These are phyloP conservation scores for Gyps fulvus DNA, from an alignment of 2,113 vertebrate species.

Conservation along the genomic window DNA sequence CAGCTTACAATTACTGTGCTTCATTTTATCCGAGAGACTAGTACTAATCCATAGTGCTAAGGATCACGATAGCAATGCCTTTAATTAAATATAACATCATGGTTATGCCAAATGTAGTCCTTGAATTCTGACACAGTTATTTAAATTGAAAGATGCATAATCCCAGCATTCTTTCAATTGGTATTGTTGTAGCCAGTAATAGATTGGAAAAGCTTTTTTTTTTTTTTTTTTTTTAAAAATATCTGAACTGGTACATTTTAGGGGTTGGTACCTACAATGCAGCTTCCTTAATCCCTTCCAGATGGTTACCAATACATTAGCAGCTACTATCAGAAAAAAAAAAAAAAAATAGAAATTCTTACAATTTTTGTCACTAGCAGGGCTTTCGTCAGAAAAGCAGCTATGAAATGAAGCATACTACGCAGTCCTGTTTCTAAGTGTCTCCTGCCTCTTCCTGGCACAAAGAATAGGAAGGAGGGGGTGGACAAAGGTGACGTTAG, in stretches of 20 bases:
- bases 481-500: neutral
- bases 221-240: no score
- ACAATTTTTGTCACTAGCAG: neutral
- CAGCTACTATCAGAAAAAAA: neutral
- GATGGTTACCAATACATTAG: neutral
- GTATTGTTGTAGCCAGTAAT: neutral
- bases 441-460: neutral
- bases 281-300: neutral
- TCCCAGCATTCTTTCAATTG: neutral
- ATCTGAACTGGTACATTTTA: neutral
- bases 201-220: neutral
- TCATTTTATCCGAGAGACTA: neutral
- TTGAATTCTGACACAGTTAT: constrained; percentile 2
- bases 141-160: constrained; percentile 18
- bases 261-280: neutral
- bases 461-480: neutral
- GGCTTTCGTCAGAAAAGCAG: neutral
- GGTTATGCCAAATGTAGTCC: neutral
- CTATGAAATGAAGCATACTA: accelerated
- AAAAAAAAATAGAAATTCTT: neutral
- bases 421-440: neutral
- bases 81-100: constrained; percentile 48
- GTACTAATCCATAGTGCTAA: neutral
- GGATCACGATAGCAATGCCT: neutral
- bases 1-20: constrained; percentile 44